phyloP scores from a whole-genome alignment of 2,888 invertebrate genomes.

The Eristalis pertinax region DNA sequence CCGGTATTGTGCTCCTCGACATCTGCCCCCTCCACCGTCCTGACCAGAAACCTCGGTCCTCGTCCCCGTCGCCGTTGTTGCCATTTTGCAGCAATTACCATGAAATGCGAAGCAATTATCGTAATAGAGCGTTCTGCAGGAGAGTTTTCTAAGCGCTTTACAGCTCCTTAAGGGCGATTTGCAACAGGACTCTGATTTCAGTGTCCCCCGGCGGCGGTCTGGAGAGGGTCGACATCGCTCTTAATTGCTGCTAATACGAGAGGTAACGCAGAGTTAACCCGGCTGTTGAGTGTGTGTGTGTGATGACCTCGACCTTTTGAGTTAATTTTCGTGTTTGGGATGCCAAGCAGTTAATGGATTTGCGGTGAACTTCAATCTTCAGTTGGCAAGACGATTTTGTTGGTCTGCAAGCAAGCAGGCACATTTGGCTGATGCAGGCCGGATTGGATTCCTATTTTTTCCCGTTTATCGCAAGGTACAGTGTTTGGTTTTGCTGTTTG shows the following conservation, averaged over 20 bases:
- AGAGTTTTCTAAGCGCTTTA: constrained; percentile 60
- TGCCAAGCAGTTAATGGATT: constrained; percentile 17
- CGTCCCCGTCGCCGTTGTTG: not conserved
- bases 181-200: constrained; percentile 26
- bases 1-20: constrained; percentile 39
- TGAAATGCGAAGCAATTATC: constrained; percentile 64
- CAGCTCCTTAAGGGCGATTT: constrained; percentile 56
- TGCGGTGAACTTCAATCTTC: constrained; percentile 3
- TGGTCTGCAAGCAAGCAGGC: no score
- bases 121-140: constrained; percentile 56
- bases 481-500: no score
- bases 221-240: not conserved
- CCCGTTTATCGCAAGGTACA: no score
- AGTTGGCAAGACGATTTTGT: not conserved
- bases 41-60: constrained; percentile 30
- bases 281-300: constrained; percentile 14
- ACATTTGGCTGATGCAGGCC: no score
- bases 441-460: no score
- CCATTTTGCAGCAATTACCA: constrained; percentile 35
- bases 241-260: constrained; percentile 43
- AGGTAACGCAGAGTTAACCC: constrained; percentile 21
- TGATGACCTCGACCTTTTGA: constrained; percentile 24
- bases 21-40: not conserved
- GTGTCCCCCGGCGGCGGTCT: not conserved
- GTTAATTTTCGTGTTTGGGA: constrained; percentile 28